These are phyloP conservation scores for Furnarius figulus DNA, from an alignment of 2,113 vertebrate genomes.

Conservation along the genomic window DNA sequence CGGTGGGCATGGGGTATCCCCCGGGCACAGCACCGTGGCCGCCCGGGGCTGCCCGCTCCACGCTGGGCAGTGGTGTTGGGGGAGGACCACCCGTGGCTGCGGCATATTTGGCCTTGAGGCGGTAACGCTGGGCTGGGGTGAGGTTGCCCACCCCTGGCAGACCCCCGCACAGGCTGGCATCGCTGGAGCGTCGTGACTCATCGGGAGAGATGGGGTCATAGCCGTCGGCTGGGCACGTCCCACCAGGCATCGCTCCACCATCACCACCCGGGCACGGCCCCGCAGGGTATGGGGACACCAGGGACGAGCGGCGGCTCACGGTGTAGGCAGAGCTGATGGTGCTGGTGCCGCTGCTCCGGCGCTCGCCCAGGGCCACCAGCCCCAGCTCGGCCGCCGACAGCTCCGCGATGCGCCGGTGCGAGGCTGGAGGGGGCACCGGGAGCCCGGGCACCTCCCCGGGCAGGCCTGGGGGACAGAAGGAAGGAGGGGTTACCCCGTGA, in stretches of 20 bases:
- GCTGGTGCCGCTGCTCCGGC: constrained; percentile 90
- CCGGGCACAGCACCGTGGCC: constrained; percentile 40
- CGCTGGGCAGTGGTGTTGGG: constrained; percentile 81
- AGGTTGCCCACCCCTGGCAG: constrained; percentile 84
- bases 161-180: constrained; percentile 56
- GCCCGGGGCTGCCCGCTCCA: constrained; percentile 61
- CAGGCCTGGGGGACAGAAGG: constrained; percentile 22
- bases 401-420: constrained; percentile 81
- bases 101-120: constrained; percentile 90
- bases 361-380: constrained; percentile 68
- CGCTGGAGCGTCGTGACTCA: constrained; percentile 68
- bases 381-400: constrained; percentile 75
- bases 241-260: constrained; percentile 37
- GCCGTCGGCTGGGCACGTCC: constrained; percentile 46
- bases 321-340: constrained; percentile 94
- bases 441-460: constrained; percentile 73
- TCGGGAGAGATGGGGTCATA: constrained; percentile 79
- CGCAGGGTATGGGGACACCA: constrained; percentile 84
- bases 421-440: constrained; percentile 71
- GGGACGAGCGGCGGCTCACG: constrained; percentile 90
- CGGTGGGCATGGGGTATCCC: constrained; percentile 70
- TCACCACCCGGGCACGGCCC: constrained; percentile 81
- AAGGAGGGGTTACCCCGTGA: not conserved
- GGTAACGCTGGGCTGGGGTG: constrained; percentile 89
- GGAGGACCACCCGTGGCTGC: constrained; percentile 88